Conservation (phyloP, 2,888 invertebrate genomes). For the Therioaphis trifolii region DNA sequence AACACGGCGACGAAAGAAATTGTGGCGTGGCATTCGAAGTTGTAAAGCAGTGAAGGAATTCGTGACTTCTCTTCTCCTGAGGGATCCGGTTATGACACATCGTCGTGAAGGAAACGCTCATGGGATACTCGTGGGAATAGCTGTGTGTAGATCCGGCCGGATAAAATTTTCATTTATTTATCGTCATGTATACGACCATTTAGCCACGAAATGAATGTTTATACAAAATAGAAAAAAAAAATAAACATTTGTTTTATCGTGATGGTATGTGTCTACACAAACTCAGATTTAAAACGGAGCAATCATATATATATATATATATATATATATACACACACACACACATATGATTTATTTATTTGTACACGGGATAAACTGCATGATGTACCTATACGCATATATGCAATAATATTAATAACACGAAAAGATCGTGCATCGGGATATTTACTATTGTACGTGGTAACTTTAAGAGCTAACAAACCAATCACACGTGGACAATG, state of each 20-base stretch:
- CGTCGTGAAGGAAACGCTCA: constrained; percentile 17
- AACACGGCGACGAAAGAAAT: not conserved
- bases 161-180: constrained; percentile 61
- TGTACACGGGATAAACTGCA: not conserved
- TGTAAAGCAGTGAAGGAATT: constrained; percentile 36
- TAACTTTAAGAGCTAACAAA: not conserved
- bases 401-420: not conserved
- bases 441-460: not conserved
- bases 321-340: too few species aligned
- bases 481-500: not conserved
- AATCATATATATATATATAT: constrained; percentile 34
- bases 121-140: constrained; percentile 60
- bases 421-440: not conserved
- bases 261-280: not conserved
- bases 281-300: not conserved
- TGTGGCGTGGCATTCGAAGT: constrained; percentile 21
- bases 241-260: constrained; percentile 24
- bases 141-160: constrained; percentile 37
- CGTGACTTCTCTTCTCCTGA: constrained; percentile 47
- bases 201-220: constrained; percentile 58
- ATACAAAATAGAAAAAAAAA: constrained; percentile 32
- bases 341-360: not conserved
- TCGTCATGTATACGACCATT: constrained; percentile 27
- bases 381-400: not conserved
- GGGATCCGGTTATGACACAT: constrained; percentile 62